Evolutionary conservation across 2,888 invertebrate genomes (phyloP).

Genomic region (Petrolisthes manimaculis): DNA sequence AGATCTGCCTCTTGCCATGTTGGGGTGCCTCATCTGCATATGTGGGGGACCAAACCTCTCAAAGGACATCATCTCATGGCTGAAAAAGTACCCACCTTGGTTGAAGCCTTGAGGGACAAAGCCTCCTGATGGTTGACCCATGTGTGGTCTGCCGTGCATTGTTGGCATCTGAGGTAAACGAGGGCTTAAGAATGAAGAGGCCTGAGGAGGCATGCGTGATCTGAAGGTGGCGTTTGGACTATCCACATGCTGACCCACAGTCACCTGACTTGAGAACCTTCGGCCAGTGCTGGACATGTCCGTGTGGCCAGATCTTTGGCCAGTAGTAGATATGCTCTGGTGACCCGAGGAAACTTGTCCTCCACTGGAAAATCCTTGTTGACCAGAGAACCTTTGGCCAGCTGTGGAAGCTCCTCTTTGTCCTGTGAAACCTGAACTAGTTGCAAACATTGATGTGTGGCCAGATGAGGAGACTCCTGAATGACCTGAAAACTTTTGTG

Average conservation of each 20-base stretch:
- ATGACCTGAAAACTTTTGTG: slow-evolving; percentile 7
- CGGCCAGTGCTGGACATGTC: not conserved
- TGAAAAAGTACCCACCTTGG: not conserved
- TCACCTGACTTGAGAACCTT: not conserved
- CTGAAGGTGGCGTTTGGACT: not conserved
- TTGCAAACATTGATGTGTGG: not conserved
- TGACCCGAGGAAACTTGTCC: not conserved
- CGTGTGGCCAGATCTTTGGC: not conserved
- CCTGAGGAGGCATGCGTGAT: not conserved
- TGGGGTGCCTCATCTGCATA: not conserved
- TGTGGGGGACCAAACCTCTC: not conserved
- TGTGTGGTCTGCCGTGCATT: not conserved
- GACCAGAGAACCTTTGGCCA: not conserved
- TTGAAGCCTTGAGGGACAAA: not conserved
- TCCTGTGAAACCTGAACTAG: not conserved
- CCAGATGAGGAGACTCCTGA: not conserved
- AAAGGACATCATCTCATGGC: slow-evolving; percentile 14
- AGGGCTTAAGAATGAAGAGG: not conserved
- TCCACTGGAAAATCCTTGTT: not conserved
- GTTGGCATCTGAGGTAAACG: not conserved
- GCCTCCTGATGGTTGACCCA: not conserved
- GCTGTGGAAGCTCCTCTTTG: not conserved
- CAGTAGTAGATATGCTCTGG: not conserved
- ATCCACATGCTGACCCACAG: not conserved
- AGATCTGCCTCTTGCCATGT: not conserved